phyloP scores from a whole-genome alignment of 2,888 invertebrate genomes.

The Schrankia costaestrigalis region DNA sequence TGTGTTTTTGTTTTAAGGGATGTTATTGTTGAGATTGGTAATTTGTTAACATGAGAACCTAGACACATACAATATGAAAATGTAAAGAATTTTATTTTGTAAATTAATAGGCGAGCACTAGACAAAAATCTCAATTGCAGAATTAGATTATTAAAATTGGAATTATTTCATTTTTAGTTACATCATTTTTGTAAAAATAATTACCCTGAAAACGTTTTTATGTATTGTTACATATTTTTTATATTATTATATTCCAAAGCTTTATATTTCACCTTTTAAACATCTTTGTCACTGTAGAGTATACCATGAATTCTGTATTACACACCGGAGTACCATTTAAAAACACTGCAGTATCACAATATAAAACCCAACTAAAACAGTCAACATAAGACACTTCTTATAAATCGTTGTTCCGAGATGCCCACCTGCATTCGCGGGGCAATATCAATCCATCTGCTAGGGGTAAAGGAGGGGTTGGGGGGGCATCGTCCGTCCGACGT shows the following conservation, averaged over 20 bases:
- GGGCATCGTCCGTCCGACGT: conserved; percentile 21
- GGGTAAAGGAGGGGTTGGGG: conserved; percentile 30
- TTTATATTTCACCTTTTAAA: no score
- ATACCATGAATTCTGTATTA: no score
- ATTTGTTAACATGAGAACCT: conserved; percentile 7
- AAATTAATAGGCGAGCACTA: not conserved
- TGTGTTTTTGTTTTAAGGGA: conserved; percentile 6
- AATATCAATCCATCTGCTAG: conserved; percentile 73
- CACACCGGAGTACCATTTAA: no score
- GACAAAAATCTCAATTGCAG: no score
- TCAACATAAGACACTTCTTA: conserved; percentile 47
- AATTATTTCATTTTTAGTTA: no score
- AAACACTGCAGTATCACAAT: conserved; percentile 3
- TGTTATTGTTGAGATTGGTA: conserved; percentile 6
- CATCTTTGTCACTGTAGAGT: no score
- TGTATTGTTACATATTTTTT: no score
- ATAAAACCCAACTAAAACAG: conserved; percentile 16
- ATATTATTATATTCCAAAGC: no score
- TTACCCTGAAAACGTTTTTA: no score
- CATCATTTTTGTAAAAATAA: no score
- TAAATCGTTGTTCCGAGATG: conserved; percentile 62
- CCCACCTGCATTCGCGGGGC: conserved; percentile 71
- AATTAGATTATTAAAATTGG: no score
- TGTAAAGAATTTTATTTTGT: not conserved
- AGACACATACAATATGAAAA: not conserved